phyloP scores from a whole-genome alignment of 2,797 vertebrate species.

The Lerista edwardsae region DNA sequence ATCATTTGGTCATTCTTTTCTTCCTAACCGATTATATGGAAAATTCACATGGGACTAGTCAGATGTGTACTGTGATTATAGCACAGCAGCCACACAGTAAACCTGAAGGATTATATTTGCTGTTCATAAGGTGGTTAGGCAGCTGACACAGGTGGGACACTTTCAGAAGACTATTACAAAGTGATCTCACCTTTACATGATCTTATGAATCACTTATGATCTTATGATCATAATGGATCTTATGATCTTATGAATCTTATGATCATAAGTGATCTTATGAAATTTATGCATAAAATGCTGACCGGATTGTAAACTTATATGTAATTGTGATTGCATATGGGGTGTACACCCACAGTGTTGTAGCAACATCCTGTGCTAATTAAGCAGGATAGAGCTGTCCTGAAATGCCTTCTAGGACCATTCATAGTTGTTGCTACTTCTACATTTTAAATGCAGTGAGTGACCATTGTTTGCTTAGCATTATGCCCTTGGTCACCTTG shows the following conservation, averaged over 20 bases:
- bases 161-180: not conserved
- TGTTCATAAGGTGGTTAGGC: not conserved
- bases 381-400: not conserved
- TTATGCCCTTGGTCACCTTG: not conserved
- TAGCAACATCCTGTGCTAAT: not conserved
- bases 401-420: not conserved
- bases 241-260: no score
- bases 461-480: not conserved
- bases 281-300: not conserved
- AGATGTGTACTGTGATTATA: not conserved
- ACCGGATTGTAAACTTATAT: no score
- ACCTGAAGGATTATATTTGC: not conserved
- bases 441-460: not conserved
- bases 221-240: no score
- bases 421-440: not conserved
- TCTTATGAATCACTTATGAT: no score
- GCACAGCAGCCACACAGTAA: not conserved
- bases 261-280: no score
- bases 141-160: not conserved
- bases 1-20: not conserved
- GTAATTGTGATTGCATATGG: not conserved
- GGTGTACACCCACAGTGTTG: not conserved
- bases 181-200: no score
- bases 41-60: not conserved
- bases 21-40: not conserved